Evolutionary conservation across 1,140 invertebrate species (phyloP).

Genomic region (Drosophila auraria): DNA sequence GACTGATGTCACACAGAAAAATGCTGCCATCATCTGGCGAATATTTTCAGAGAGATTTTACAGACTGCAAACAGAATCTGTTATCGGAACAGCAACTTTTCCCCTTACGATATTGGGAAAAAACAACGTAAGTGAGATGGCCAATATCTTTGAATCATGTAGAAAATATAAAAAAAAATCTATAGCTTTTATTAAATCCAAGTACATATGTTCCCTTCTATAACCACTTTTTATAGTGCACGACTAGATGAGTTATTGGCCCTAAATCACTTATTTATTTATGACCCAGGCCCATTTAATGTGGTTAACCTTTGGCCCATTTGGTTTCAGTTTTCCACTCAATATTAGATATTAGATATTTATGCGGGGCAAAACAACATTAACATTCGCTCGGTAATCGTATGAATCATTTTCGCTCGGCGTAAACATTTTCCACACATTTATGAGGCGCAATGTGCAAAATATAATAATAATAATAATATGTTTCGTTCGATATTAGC

Average conservation of each 20-base stretch:
- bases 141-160: conserved; percentile 1
- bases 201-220: conserved; percentile 11
- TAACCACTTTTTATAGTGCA: conserved; percentile 48
- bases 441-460: conserved; percentile 73
- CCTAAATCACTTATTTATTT: conserved; percentile 74
- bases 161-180: conserved; percentile 3
- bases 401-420: conserved; percentile 72
- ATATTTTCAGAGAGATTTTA: conserved; percentile 23
- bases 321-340: conserved; percentile 33
- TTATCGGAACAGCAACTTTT: conserved; percentile 38
- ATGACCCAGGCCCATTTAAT: conserved; percentile 51
- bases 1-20: conserved; percentile 45
- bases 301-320: conserved; percentile 61
- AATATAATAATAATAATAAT: conserved; percentile 79
- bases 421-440: conserved; percentile 63
- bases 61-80: conserved; percentile 36
- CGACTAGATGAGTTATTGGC: conserved; percentile 55
- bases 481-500: conserved; percentile 68
- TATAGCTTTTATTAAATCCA: neutral
- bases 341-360: conserved; percentile 65
- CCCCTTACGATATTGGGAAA: conserved; percentile 72
- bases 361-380: conserved; percentile 59
- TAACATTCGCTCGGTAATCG: conserved; percentile 64
- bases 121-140: conserved; percentile 33
- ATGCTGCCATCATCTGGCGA: conserved; percentile 6